Percentiles rank a stretch among this genome's conserved stretches.
phyloP scores from a whole-genome alignment of 2,797 vertebrate species.

The Molossus molossus region DNA sequence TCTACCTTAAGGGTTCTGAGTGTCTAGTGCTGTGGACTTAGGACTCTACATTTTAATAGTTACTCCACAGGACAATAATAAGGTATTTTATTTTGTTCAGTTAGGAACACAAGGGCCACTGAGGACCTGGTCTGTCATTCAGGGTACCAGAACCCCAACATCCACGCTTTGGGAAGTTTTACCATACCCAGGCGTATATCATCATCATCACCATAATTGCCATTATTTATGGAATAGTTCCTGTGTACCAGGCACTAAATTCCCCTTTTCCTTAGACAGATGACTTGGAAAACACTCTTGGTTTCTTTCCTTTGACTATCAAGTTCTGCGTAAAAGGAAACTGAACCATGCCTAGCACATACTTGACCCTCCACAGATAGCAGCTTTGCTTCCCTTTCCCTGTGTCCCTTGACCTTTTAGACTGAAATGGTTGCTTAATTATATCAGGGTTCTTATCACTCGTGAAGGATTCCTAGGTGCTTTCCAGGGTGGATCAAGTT shows the following conservation, averaged over 20 bases:
- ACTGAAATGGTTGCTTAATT: background rate
- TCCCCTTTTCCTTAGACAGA: background rate
- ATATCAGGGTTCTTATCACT: background rate
- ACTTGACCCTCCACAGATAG: background rate
- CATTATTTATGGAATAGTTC: background rate
- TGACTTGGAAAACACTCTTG: background rate
- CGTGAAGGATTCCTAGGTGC: background rate
- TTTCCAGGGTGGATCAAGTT: conserved; percentile 1
- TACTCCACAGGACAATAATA: background rate
- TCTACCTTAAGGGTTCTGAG: conserved; percentile 9
- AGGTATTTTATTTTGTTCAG: background rate
- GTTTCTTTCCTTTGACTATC: conserved; percentile 19
- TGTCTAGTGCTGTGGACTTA: background rate
- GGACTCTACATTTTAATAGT: background rate
- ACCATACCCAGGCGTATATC: accelerated
- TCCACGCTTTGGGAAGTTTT: background rate
- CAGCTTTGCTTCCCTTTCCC: background rate
- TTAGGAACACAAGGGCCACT: background rate
- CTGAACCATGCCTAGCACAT: background rate
- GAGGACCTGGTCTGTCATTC: background rate
- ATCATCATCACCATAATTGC: background rate
- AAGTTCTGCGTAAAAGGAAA: background rate
- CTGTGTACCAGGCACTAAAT: background rate
- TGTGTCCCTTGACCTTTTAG: background rate
- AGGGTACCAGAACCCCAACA: background rate